Base-by-base conservation (phyloP, 2,113 vertebrate species). In the Meleagris gallopavo region DNA sequence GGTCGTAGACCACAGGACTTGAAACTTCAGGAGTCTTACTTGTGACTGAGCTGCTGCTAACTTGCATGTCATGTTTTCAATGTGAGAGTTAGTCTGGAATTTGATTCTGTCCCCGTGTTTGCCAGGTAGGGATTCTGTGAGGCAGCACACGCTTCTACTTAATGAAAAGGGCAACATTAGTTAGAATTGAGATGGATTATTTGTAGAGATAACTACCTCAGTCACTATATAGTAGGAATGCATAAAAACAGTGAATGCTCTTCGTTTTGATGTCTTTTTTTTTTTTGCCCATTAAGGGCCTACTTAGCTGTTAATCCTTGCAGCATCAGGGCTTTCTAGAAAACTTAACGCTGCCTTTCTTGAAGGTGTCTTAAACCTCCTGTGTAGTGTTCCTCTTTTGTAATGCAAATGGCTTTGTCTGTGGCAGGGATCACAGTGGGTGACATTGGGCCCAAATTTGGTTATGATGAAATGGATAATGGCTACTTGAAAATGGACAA, bases 371-470 rank as follows among this genome's bases (percentile, higher is more conserved):
- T 61, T 41, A 16, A 55, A 36, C 45, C 19, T 88, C 19, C 72
- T 3, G 0, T 16, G 9, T 62, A 29, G 12, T 48, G 32, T 62
- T 43, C 54, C 43, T n/a, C 0, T 61, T 73, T 71, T n/a, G 66
- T 83, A 71, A 86, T 16, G 12, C 30, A 60, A 7, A 11, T 1
- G 40, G 22, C 58, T 81, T 95, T 83, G 13, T 91, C 45, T 95
- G 10, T 88, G 70, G 30, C 88, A 99, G 99, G 99, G 24, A 98
- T 99, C 69, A 98, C 98, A 2, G 98, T 99, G 40, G 99, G 99
- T 19, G 99, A 99, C 87, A 99, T 99, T 4, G 99, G 99, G 16
- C 99, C 99, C 24, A 99, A 99, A 80, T 99, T 99, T 95, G 99
- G 99, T 94, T 99, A 98, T 50, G 98, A 98, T 90, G 99, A 99